Conservation (phyloP, 2,888 invertebrate species). For the Drosophila meridiana region DNA sequence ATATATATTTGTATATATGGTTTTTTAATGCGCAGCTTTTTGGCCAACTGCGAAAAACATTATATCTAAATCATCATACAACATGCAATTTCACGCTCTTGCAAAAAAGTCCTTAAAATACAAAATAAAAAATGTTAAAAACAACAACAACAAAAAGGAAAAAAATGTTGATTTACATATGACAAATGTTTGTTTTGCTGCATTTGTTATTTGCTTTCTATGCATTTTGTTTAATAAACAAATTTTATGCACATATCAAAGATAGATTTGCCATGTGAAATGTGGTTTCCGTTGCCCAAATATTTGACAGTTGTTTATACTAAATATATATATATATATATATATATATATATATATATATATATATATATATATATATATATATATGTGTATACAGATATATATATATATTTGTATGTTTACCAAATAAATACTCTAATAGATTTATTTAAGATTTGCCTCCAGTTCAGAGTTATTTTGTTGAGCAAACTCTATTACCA, state of each 20-base stretch:
- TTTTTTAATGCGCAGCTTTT: neutral
- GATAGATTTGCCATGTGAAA: neutral
- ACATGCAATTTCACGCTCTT: slow-evolving; percentile 1
- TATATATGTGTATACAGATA: neutral
- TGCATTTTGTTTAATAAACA: slow-evolving; percentile 8
- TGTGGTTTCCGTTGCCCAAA: slow-evolving; percentile 5
- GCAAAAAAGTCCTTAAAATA: neutral
- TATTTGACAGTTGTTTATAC: slow-evolving; percentile 1
- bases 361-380: neutral
- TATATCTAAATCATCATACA: neutral
- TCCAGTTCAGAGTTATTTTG: neutral
- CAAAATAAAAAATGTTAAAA: neutral
- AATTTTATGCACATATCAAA: slow-evolving; percentile 11
- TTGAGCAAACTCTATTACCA: neutral
- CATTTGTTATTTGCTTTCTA: slow-evolving; percentile 7
- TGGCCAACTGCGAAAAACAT: neutral
- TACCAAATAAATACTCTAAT: neutral
- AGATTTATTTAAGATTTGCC: neutral
- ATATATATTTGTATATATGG: neutral
- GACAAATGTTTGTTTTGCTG: slow-evolving; percentile 1
- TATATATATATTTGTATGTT: neutral
- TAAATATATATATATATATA: neutral
- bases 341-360: neutral
- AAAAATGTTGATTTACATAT: slow-evolving; percentile 3
- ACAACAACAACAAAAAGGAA: neutral